Base-by-base conservation (phyloP, 2,888 invertebrate genomes). In the Pterostichus niger region DNA sequence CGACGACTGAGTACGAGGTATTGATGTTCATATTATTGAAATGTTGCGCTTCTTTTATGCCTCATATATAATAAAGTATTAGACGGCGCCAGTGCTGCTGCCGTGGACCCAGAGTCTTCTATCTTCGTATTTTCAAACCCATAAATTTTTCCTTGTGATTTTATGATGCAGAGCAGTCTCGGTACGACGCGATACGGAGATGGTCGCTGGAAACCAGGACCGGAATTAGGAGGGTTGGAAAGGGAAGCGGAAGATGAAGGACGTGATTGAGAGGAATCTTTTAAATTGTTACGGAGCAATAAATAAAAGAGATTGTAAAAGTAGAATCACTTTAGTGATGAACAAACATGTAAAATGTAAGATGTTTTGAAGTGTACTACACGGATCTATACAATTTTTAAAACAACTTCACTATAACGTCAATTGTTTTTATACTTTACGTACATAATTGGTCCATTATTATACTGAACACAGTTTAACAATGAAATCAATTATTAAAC, bases 11-110 rank as follows among this genome's bases (percentile, higher is more conserved):
- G 68, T 75, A 46, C 75, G n/a, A n/a, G n/a, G 82, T 82, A 82
- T 82, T 82, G 82, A 82, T 75, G 75, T 82, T 82, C 82, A 73
- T 44, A 82, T 82, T 82, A 82, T 82, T 82, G 82, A 82, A 82
- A 82, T 82, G 75, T 82, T 59, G 73, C 46, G 75, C 61, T 33
- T 61, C 81, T 81, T 82, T 82, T 82, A 82, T 82, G 61, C 82
- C 82, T 82, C 75, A 75, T 82, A 82, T 82, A 82, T 82, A 81
- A 81, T 81, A 73, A 82, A 82, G 75, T 75, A 82, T 82, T 82
- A 82, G 82, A 82, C 75, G 61, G 56, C 56, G 68, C 44, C 17
- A 13, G n/a, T 10, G 49, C 49, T 13, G 0, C n/a, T 10, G 15
- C 56, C 10, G 46, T 31, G 68, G 44, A 71, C 35, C 56, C 56